Evolutionary conservation across 2,797 vertebrate genomes (phyloP).

Genomic region (Mormyrus proboscirostris): DNA sequence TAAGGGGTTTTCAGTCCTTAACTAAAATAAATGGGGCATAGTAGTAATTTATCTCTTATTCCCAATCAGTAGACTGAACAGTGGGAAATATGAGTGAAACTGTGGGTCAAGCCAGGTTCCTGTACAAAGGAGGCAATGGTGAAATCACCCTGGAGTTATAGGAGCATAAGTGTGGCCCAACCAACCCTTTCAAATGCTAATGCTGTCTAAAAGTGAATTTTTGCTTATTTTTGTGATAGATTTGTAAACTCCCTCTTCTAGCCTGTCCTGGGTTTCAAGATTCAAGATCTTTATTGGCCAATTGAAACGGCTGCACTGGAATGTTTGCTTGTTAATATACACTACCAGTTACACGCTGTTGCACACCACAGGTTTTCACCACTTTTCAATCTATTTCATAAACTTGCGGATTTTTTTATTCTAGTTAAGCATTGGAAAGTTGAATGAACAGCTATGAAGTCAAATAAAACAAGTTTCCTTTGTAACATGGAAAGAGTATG

Average conservation of each 20-base stretch:
- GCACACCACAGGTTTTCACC: background rate
- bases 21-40: background rate
- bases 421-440: background rate
- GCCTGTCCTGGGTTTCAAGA: background rate
- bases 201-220: background rate
- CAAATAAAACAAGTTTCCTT: background rate
- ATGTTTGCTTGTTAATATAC: background rate
- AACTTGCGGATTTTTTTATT: background rate
- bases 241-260: background rate
- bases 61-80: background rate
- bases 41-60: background rate
- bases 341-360: background rate
- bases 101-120: background rate
- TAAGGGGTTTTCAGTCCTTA: background rate
- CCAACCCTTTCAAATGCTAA: background rate
- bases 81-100: background rate
- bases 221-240: background rate
- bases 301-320: background rate
- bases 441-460: background rate
- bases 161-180: background rate
- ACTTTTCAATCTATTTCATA: background rate
- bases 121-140: background rate
- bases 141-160: background rate
- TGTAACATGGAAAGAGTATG: background rate
- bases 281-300: background rate